Evolutionary conservation across 1,140 invertebrate genomes (phyloP).

Genomic region (Latrodectus geometricus): DNA sequence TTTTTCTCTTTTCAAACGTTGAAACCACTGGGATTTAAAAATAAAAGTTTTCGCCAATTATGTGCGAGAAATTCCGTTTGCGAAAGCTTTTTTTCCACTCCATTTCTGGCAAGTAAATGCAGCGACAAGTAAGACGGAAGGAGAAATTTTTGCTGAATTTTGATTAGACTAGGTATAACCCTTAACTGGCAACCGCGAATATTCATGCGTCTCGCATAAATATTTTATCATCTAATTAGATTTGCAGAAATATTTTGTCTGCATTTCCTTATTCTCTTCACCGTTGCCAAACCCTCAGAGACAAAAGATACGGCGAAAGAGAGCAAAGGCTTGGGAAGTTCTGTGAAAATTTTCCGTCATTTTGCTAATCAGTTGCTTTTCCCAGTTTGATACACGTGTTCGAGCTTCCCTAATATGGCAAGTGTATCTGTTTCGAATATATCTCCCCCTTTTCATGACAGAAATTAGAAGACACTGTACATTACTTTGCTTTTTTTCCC

Average conservation of each 20-base stretch:
- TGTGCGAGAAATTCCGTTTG: not conserved
- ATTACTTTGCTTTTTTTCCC: not conserved
- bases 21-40: constrained; percentile 39
- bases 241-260: constrained; percentile 56
- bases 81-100: constrained; percentile 1
- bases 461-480: not conserved
- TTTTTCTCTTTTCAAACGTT: constrained; percentile 25
- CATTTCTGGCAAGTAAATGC: not conserved
- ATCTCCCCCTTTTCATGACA: constrained; percentile 7
- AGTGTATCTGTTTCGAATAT: constrained; percentile 34
- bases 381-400: constrained; percentile 40
- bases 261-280: constrained; percentile 29
- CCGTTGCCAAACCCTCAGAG: constrained; percentile 48
- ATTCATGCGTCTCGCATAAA: constrained; percentile 53
- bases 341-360: constrained; percentile 44
- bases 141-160: constrained; percentile 47
- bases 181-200: constrained; percentile 42
- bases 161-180: constrained; percentile 52
- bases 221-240: constrained; percentile 59
- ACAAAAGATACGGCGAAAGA: constrained; percentile 36
- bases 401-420: constrained; percentile 21
- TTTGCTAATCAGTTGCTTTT: constrained; percentile 40
- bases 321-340: constrained; percentile 19
- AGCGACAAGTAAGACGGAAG: not conserved
- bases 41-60: constrained; percentile 51